Evolutionary conservation across 35 echinoderm and acorn worm species (phyloP), one percentile per base, ranked within the genome.

Genomic region (Ophiothrix spiculata): DNA sequence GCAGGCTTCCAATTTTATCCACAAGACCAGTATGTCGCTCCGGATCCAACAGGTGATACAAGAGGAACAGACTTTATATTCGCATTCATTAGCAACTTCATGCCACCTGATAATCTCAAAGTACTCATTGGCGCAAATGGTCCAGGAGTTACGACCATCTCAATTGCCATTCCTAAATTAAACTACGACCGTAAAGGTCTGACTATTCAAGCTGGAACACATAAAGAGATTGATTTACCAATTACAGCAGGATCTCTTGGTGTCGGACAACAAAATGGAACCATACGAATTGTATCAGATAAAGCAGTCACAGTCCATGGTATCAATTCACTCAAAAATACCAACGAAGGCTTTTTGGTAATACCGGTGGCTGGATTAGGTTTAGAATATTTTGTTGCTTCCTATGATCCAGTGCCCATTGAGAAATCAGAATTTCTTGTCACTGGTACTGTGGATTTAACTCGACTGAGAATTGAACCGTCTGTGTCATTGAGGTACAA

Each of bases 61-160:
- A 79, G 94, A 84, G 94, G 94, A 35, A 83, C 63, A 6, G 87
- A 97, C 56, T 97, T 97, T 78, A 86, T 97, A 23, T 97, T 97
- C 38, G 87, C 86, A 17, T 83, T 97, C 17, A 85, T 89, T 8
- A 90, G 86, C 36, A 97, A 97, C 87, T 86, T 92, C 37, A 83
- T 69, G 35, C 36, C 23, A 15, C 87, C 94, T 16, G 40, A 80
- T 35, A 64, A 80, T 13, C 64, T 97, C 0, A 81, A 75, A 8
- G 33, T 97, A 34, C 84, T 93, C 32, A 91, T 97, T 42, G 91
- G 90, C 1, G 91, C 81, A 28, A 46, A 84, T 21, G 77, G 77
- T 23, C 77, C 83, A 1, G 94, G 90, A 21, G 14, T 46, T 32
- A 92, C 90, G 0, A 29, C 37, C 19, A 87, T 92, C 6, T 77